These are phyloP conservation scores for Recurvirostra avosetta DNA, from an alignment of 2,113 vertebrate genomes.

Conservation along the genomic window DNA sequence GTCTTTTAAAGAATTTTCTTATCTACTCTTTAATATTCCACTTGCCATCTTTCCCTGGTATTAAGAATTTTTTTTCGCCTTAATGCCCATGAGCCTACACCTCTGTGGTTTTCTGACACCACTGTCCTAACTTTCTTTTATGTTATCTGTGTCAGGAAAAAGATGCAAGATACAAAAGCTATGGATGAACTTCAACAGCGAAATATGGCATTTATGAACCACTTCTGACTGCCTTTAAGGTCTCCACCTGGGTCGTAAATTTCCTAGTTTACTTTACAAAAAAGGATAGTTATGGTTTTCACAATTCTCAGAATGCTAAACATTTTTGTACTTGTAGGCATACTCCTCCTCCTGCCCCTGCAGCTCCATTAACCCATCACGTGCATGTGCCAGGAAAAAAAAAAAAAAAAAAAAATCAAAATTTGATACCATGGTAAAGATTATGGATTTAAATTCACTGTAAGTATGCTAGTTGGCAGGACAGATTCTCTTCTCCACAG, in stretches of 20 bases:
- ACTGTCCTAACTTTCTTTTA: background rate
- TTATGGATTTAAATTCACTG: background rate
- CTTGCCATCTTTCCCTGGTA: background rate
- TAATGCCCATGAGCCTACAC: background rate
- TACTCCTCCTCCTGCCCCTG: background rate
- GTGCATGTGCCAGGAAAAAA: background rate
- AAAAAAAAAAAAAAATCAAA: background rate
- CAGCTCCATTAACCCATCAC: background rate
- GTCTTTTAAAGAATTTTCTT: background rate
- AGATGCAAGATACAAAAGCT: background rate
- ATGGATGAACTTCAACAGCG: background rate
- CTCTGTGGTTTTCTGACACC: background rate
- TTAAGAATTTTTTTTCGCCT: background rate
- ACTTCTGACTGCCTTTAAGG: background rate
- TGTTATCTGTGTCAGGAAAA: background rate
- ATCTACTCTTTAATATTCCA: background rate
- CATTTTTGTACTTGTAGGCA: background rate
- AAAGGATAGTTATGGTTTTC: accelerated
- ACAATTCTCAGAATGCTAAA: background rate
- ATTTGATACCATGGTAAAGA: background rate
- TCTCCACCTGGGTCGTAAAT: background rate
- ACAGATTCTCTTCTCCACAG: background rate
- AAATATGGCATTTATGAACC: background rate
- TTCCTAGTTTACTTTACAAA: background rate
- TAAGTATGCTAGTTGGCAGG: background rate